Conservation (phyloP, 2,888 invertebrate species). For the Flabesymbios commensalis region DNA sequence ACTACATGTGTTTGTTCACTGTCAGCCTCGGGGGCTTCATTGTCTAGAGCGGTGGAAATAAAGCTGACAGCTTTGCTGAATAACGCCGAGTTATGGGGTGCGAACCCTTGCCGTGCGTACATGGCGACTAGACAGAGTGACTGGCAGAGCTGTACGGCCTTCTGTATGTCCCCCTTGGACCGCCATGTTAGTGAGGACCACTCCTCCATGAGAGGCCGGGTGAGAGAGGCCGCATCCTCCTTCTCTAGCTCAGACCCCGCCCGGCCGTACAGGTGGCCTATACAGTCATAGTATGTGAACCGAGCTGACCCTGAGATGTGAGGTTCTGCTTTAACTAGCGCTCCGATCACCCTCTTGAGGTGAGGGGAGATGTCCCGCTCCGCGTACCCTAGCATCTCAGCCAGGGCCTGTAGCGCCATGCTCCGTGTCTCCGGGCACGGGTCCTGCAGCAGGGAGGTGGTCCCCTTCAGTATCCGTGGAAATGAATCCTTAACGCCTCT, state of each 20-base stretch:
- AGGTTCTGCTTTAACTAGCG: conserved; percentile 8
- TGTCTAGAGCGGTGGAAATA: too few relatives aligned
- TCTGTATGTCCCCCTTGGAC: not conserved
- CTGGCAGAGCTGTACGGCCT: conserved; percentile 24
- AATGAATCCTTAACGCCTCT: conserved; percentile 28
- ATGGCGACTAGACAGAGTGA: conserved; percentile 25
- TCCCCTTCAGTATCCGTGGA: conserved; percentile 18
- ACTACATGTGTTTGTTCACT: conserved; percentile 14
- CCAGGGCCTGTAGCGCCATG: conserved; percentile 24
- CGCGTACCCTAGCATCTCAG: conserved; percentile 18
- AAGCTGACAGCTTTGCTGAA: conserved; percentile 14
- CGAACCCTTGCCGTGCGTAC: conserved; percentile 12
- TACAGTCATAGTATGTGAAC: conserved; percentile 28
- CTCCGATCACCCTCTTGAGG: conserved; percentile 13
- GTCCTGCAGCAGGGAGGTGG: conserved; percentile 18
- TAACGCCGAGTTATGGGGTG: conserved; percentile 16
- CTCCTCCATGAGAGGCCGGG: conserved; percentile 23
- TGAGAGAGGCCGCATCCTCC: conserved; percentile 7
- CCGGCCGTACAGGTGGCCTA: conserved; percentile 27
- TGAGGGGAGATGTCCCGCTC: conserved; percentile 23
- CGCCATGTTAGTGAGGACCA: conserved; percentile 10
- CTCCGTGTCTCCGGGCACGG: conserved; percentile 22
- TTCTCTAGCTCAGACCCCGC: conserved; percentile 18
- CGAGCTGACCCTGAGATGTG: conserved; percentile 14
- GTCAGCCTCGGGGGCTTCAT: too few relatives aligned